phyloP scores from a whole-genome alignment of 1,140 invertebrate genomes.

The Drosophila pachea region DNA sequence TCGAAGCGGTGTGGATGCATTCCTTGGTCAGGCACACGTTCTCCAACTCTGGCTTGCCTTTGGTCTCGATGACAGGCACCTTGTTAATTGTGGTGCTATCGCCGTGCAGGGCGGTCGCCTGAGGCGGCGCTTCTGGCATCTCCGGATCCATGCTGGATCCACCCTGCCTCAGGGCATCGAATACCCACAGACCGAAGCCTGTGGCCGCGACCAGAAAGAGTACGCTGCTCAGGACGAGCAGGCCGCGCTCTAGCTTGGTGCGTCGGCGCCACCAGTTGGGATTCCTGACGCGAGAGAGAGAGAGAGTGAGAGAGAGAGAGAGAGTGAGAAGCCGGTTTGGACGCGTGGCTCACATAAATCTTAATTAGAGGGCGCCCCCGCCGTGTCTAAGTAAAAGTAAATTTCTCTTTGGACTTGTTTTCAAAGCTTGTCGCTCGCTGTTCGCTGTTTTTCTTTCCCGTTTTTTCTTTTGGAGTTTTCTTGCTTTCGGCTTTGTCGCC shows the following conservation, averaged over 20 bases:
- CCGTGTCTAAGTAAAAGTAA: conserved; percentile 27
- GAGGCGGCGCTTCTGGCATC: conserved; percentile 30
- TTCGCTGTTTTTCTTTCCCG: neutral
- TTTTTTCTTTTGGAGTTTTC: too few relatives aligned
- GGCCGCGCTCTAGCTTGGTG: conserved; percentile 87
- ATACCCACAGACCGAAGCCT: conserved; percentile 84
- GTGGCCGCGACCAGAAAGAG: conserved; percentile 83
- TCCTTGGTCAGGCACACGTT: conserved; percentile 82
- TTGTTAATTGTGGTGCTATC: conserved; percentile 54
- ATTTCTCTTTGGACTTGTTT: conserved; percentile 28
- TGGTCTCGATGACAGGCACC: conserved; percentile 31
- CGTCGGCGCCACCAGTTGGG: conserved; percentile 92
- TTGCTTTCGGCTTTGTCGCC: neutral
- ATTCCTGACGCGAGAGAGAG: conserved; percentile 81
- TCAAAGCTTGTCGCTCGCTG: conserved; percentile 9
- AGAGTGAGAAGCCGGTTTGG: conserved; percentile 9
- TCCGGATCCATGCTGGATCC: conserved; percentile 5
- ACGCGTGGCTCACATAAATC: conserved; percentile 17
- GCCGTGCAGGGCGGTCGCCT: conserved; percentile 59
- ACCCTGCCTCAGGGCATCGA: conserved; percentile 59
- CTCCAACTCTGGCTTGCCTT: conserved; percentile 38
- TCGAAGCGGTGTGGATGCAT: conserved; percentile 86
- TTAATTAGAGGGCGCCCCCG: conserved; percentile 30
- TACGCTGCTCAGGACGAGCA: conserved; percentile 84
- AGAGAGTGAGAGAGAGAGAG: neutral